Evolutionary conservation across 2,797 vertebrate genomes (phyloP).

Genomic region (Danio tinwini): DNA sequence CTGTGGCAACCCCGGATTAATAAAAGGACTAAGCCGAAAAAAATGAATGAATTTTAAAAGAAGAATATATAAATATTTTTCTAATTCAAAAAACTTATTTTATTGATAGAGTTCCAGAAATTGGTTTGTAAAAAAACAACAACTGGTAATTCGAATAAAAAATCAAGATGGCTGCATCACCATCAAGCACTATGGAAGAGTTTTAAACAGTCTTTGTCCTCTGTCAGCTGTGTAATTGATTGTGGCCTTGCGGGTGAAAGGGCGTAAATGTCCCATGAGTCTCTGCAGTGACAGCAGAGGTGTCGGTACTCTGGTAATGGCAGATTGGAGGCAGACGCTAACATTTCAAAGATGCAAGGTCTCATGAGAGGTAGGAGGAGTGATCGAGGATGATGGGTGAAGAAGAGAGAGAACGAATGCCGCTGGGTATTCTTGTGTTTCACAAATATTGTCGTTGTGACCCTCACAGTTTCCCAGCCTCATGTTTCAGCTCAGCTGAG

Average conservation of each 20-base stretch:
- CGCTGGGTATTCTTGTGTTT: slow-evolving; percentile 34
- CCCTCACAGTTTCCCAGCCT: slow-evolving; percentile 19
- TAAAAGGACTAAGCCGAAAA: too few species aligned
- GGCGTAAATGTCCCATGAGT: slow-evolving; percentile 41
- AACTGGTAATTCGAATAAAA: too few species aligned
- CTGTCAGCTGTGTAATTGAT: slow-evolving; percentile 50
- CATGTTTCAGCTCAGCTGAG: slow-evolving; percentile 30
- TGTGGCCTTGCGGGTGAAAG: slow-evolving; percentile 44
- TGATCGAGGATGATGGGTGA: slow-evolving; percentile 21
- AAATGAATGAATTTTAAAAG: too few species aligned
- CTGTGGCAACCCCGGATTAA: too few species aligned
- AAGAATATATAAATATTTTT: too few species aligned
- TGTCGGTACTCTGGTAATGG: slow-evolving; percentile 34
- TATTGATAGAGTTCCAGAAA: too few species aligned
- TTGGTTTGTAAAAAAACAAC: too few species aligned
- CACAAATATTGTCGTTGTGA: slow-evolving; percentile 47
- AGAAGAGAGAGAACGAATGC: slow-evolving; percentile 19
- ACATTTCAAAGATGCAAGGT: slow-evolving; percentile 47
- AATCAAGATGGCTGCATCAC: too few species aligned
- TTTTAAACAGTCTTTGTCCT: slow-evolving; percentile 30
- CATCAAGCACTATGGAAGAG: background rate
- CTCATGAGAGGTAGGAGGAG: slow-evolving; percentile 22
- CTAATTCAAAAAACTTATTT: too few species aligned
- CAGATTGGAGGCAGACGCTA: slow-evolving; percentile 49
- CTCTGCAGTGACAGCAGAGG: slow-evolving; percentile 23